Evolutionary conservation across 2,113 vertebrate genomes (phyloP).

Genomic region (Bombycilla garrulus): DNA sequence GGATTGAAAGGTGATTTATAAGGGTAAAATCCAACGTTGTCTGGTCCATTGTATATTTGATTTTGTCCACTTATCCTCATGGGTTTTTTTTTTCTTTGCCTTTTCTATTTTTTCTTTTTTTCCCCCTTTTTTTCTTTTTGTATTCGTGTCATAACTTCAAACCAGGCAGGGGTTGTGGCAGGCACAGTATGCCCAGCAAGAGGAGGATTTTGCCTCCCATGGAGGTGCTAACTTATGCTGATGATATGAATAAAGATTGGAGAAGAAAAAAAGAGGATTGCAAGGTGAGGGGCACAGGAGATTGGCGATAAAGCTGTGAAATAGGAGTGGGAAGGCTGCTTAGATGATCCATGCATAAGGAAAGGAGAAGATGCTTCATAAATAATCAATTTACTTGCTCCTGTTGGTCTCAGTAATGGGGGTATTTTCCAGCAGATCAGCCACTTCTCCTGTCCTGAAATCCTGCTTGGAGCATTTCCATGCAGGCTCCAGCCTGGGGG

Average conservation of each 20-base stretch:
- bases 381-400: neutral
- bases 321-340: neutral
- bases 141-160: neutral
- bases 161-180: neutral
- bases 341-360: neutral
- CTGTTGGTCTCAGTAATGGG: neutral
- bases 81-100: neutral
- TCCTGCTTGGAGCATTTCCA: neutral
- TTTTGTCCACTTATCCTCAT: slow-evolving; percentile 10
- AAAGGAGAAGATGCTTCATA: neutral
- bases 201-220: neutral
- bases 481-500: neutral
- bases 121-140: neutral
- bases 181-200: neutral
- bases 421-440: neutral
- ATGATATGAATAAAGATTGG: neutral
- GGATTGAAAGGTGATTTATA: slow-evolving; percentile 55
- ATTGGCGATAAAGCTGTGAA: neutral
- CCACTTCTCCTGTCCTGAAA: neutral
- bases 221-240: slow-evolving; percentile 34
- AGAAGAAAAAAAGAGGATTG: neutral
- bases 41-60: neutral
- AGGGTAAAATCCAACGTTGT: slow-evolving; percentile 33
- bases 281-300: neutral
- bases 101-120: accelerated